Conservation (phyloP, 1,140 invertebrate species). For the Luehdorfia chinensis region DNA sequence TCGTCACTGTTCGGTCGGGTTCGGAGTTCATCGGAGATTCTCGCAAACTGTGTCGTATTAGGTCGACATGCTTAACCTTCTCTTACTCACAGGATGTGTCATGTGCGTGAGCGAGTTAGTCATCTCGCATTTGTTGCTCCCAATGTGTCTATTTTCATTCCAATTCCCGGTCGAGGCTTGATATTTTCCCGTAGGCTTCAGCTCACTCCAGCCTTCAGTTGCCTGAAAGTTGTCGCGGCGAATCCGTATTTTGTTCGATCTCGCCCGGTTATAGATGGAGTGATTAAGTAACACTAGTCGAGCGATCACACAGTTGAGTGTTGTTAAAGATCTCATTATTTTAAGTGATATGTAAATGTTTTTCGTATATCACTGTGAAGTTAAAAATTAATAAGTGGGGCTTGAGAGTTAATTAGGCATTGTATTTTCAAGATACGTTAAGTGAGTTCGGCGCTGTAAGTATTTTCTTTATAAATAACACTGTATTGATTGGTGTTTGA, state of each 20-base stretch:
- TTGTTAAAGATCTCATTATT: conserved; percentile 26
- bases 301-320: conserved; percentile 28
- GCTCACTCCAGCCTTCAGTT: conserved; percentile 57
- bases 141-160: conserved; percentile 42
- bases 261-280: conserved; percentile 36
- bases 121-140: conserved; percentile 24
- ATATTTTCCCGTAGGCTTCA: conserved; percentile 68
- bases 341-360: conserved; percentile 27
- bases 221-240: conserved; percentile 32
- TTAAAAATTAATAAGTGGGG: not conserved
- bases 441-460: conserved; percentile 39
- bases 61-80: conserved; percentile 20
- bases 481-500: conserved; percentile 47
- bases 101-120: conserved; percentile 36
- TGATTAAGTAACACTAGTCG: conserved; percentile 56
- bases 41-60: conserved; percentile 16
- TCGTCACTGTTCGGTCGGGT: conserved; percentile 23
- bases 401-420: not conserved
- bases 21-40: conserved; percentile 2
- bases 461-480: conserved; percentile 31
- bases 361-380: conserved; percentile 13
- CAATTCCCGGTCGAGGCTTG: conserved; percentile 60
- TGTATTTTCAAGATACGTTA: conserved; percentile 18
- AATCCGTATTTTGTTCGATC: not conserved
- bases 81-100: conserved; percentile 46